Conservation (phyloP, 2,888 invertebrate species). For the Eubasilissa splendida region DNA sequence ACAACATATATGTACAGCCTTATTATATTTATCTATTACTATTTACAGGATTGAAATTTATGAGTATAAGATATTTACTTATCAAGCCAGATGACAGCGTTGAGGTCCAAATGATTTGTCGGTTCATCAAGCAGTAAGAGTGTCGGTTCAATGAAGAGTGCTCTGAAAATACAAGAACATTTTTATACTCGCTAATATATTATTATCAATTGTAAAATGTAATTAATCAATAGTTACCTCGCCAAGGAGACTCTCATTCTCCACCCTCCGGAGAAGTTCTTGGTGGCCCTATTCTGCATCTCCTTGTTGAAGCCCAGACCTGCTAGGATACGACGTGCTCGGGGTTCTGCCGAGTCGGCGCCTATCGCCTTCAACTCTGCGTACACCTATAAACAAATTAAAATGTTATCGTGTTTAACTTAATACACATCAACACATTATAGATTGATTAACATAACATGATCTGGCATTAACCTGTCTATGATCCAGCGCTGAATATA, state of each 20-base stretch:
- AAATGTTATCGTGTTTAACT: too few relatives aligned
- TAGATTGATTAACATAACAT: too few relatives aligned
- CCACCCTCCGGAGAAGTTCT: constrained; percentile 96
- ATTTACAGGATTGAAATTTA: neutral
- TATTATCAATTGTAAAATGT: too few relatives aligned
- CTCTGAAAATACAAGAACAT: constrained; percentile 71
- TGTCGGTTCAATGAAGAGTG: constrained; percentile 97
- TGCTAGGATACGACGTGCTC: constrained; percentile 95
- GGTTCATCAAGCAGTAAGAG: constrained; percentile 98
- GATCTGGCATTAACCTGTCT: too few relatives aligned
- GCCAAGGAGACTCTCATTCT: constrained; percentile 99
- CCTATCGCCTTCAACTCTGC: constrained; percentile 96
- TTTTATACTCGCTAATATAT: neutral
- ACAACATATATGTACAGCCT: too few relatives aligned
- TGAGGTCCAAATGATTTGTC: constrained; percentile 98
- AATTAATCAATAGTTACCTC: constrained; percentile 63
- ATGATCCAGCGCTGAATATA: too few relatives aligned
- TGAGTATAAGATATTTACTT: constrained; percentile 77
- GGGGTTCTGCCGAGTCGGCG: constrained; percentile 97
- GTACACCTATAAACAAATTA: constrained; percentile 77
- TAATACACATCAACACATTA: too few relatives aligned
- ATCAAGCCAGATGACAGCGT: constrained; percentile 99
- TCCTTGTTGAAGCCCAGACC: constrained; percentile 94
- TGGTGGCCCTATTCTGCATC: constrained; percentile 93
- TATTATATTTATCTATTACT: too few relatives aligned